phyloP scores from a whole-genome alignment of 1,140 invertebrate species.

The Temnothorax longispinosus region DNA sequence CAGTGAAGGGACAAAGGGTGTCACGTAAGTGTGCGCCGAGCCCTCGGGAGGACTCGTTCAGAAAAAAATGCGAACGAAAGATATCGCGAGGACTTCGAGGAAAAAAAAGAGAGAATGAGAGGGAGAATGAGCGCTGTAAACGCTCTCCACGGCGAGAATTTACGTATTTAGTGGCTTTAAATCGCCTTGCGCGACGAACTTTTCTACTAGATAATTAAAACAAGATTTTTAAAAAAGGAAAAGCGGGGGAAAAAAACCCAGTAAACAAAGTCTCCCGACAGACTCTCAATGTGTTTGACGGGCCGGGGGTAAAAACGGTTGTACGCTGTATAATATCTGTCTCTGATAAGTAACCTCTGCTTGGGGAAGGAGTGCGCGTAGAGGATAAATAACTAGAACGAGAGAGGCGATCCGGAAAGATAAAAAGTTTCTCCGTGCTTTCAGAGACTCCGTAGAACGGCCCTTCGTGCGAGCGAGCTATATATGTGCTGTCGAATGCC shows the following conservation, averaged over 20 bases:
- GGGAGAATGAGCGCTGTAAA: not conserved
- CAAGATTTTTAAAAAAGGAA: not conserved
- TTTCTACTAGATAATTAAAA: constrained; percentile 36
- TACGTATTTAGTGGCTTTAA: not conserved
- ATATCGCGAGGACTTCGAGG: constrained; percentile 41
- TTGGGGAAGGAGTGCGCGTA: constrained; percentile 20
- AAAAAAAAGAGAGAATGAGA: not conserved
- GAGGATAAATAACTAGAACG: constrained; percentile 35
- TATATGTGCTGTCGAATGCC: not conserved
- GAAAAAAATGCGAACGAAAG: not conserved
- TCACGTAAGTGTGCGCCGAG: constrained; percentile 61
- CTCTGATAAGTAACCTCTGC: constrained; percentile 16
- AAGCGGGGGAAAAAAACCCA: not conserved
- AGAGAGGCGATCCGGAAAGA: not conserved
- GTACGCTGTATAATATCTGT: not conserved
- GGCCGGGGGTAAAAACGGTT: not conserved
- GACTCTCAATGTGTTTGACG: constrained; percentile 31
- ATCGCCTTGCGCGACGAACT: constrained; percentile 17
- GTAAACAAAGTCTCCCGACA: constrained; percentile 13
- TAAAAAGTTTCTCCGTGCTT: constrained; percentile 18
- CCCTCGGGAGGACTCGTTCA: constrained; percentile 54
- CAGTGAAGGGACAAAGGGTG: constrained; percentile 58
- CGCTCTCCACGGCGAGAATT: not conserved
- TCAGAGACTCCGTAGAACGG: constrained; percentile 22
- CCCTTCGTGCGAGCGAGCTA: not conserved